These are phyloP conservation scores for Oncorhynchus nerka DNA, from an alignment of 2,113 vertebrate genomes.

Conservation along the genomic window DNA sequence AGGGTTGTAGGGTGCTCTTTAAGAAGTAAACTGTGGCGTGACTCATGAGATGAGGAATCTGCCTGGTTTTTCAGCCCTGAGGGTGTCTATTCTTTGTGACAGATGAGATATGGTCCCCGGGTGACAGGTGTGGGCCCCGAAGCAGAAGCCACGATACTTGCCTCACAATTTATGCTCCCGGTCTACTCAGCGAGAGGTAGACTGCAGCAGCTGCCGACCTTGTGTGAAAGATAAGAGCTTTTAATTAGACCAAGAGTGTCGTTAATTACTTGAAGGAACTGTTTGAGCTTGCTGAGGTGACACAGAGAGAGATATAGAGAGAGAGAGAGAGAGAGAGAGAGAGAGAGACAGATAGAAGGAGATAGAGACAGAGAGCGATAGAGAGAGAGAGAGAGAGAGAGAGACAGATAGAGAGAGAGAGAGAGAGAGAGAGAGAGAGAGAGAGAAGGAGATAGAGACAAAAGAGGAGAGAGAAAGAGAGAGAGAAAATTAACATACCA, in stretches of 20 bases:
- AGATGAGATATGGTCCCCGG: slow-evolving; percentile 85
- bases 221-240: slow-evolving; percentile 92
- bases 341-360: no score
- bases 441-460: no score
- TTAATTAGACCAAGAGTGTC: slow-evolving; percentile 92
- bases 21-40: no score
- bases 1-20: no score
- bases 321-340: no score
- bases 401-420: no score
- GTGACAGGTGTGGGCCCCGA: slow-evolving; percentile 81
- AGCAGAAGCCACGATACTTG: slow-evolving; percentile 83
- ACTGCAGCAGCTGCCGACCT: slow-evolving; percentile 86
- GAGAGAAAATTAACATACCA: no score
- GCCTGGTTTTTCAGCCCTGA: slow-evolving; percentile 56
- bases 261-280: slow-evolving; percentile 84
- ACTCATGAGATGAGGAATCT: slow-evolving; percentile 60
- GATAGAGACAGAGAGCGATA: no score
- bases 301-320: no score
- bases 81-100: slow-evolving; percentile 91
- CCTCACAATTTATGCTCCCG: slow-evolving; percentile 87
- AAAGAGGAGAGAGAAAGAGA: no score
- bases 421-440: no score
- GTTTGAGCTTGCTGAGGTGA: slow-evolving; percentile 26
- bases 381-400: no score
- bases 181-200: slow-evolving; percentile 70